These are phyloP conservation scores for Tinamus major DNA, from an alignment of 2,797 vertebrate genomes.

Conservation along the genomic window DNA sequence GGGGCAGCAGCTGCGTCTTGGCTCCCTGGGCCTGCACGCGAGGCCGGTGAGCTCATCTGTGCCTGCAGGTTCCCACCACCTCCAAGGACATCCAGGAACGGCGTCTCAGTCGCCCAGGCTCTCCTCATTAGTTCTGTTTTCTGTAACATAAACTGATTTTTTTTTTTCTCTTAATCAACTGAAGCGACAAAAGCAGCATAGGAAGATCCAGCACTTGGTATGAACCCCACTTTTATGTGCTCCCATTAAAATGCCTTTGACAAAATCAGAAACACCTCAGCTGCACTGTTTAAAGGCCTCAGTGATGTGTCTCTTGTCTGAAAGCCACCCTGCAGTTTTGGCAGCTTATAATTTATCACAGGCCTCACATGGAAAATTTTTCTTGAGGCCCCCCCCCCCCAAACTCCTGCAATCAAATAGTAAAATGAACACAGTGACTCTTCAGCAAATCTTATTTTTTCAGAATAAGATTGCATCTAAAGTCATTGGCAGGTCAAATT, in stretches of 20 bases:
- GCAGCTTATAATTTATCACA: not conserved
- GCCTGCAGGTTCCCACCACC: accelerated
- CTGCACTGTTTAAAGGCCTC: not conserved
- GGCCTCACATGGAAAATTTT: not conserved
- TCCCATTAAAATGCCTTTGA: not conserved
- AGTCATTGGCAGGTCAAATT: not conserved
- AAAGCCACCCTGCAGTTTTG: not conserved
- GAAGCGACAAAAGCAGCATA: not conserved
- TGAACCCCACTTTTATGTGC: accelerated
- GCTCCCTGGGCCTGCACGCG: not conserved
- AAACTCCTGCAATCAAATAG: not conserved
- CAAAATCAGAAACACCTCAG: not conserved
- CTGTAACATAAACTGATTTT: not conserved
- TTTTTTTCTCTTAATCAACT: not conserved
- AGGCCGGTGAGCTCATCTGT: not conserved
- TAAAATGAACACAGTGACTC: not conserved
- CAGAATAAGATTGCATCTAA: not conserved
- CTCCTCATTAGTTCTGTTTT: not conserved
- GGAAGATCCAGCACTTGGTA: not conserved
- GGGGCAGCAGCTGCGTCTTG: not conserved
- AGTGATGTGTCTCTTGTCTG: not conserved
- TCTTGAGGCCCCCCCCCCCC: not conserved
- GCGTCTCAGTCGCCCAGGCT: not conserved
- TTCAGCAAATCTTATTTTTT: not conserved
- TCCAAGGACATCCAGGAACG: not conserved